phyloP scores from a whole-genome alignment of 1,140 invertebrate genomes.

The Telenomus remus region DNA sequence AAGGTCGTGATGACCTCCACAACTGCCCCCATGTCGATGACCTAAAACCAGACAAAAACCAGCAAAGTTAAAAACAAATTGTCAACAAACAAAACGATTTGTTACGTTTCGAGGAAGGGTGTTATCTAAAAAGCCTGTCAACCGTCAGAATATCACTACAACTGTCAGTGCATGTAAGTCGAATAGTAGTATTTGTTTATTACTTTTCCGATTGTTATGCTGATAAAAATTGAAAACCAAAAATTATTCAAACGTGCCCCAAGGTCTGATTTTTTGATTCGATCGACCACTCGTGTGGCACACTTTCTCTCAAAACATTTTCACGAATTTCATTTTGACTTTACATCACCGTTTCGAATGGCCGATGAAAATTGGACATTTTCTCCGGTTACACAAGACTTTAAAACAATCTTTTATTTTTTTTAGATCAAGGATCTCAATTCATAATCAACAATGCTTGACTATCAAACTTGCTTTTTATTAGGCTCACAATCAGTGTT shows the following conservation, averaged over 20 bases:
- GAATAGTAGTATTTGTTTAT: too few species aligned
- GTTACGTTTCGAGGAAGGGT: background rate
- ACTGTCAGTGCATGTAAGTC: too few species aligned
- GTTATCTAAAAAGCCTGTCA: background rate
- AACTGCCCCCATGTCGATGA: conserved; percentile 94
- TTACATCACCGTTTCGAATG: background rate
- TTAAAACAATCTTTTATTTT: too few species aligned
- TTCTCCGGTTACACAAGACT: conserved; percentile 31
- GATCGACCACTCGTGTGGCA: conserved; percentile 44
- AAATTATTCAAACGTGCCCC: conserved; percentile 7
- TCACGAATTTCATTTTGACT: conserved; percentile 10
- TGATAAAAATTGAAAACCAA: too few species aligned
- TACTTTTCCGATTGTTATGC: too few species aligned
- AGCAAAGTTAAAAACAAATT: background rate
- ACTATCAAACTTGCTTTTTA: background rate
- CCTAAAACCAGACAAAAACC: conserved; percentile 79
- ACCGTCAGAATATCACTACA: too few species aligned
- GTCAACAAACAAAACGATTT: background rate
- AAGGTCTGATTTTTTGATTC: conserved; percentile 19
- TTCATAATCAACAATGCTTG: background rate
- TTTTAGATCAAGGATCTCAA: too few species aligned
- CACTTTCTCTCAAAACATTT: conserved; percentile 35
- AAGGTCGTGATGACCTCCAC: conserved; percentile 92
- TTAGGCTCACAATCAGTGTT: too few species aligned
- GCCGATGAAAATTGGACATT: conserved; percentile 1